Conservation (phyloP, 2,797 vertebrate genomes). For the Myotis findleyi region DNA sequence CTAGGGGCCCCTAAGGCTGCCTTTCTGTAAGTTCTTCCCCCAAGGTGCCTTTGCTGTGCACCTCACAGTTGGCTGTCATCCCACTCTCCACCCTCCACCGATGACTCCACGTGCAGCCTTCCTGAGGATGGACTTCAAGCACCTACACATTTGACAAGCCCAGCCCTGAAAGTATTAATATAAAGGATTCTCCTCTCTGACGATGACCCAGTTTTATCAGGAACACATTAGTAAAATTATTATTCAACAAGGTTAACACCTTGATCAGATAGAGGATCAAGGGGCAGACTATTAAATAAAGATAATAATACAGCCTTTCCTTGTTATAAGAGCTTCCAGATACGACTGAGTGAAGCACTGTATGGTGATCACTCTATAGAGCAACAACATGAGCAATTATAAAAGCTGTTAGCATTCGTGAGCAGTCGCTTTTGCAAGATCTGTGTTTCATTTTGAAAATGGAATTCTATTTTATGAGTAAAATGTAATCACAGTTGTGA, state of each 20-base stretch:
- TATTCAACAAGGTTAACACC: neutral
- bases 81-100: neutral
- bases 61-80: neutral
- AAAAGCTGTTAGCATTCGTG: neutral
- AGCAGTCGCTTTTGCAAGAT: neutral
- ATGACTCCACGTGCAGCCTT: neutral
- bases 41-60: fast-evolving
- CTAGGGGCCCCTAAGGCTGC: neutral
- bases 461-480: constrained; percentile 33
- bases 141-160: neutral
- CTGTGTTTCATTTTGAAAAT: constrained; percentile 51
- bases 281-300: constrained; percentile 2
- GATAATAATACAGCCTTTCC: neutral
- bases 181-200: neutral
- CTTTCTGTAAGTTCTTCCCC: neutral
- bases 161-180: neutral
- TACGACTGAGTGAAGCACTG: neutral
- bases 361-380: neutral
- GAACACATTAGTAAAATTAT: constrained; percentile 45
- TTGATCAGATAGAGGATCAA: neutral
- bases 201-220: neutral
- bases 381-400: neutral
- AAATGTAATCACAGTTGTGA: constrained; percentile 32
- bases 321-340: neutral
- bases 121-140: neutral